phyloP scores from a whole-genome alignment of 2,797 vertebrate genomes.

The Protosalanx chinensis region DNA sequence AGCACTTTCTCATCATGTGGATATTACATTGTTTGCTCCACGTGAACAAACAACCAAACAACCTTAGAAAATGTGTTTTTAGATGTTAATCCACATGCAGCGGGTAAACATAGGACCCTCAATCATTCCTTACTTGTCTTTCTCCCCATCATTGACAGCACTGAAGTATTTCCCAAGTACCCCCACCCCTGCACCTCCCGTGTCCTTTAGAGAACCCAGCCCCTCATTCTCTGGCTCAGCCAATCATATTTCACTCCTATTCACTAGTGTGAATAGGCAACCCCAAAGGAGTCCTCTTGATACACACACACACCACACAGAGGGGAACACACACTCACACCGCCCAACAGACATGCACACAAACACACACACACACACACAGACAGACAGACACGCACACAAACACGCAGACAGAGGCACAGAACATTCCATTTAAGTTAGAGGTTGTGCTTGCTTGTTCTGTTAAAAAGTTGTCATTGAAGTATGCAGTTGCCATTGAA shows the following conservation, averaged over 20 bases:
- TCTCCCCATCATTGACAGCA: constrained; percentile 37
- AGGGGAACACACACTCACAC: neutral
- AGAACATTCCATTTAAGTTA: constrained; percentile 40
- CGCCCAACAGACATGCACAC: constrained; percentile 37
- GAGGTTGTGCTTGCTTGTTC: constrained; percentile 61
- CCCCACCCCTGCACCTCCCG: constrained; percentile 41
- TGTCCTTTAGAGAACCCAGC: constrained; percentile 65
- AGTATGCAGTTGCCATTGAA: constrained; percentile 70
- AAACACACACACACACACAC: constrained; percentile 15
- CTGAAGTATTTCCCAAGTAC: constrained; percentile 55
- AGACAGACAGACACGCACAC: neutral
- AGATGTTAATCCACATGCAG: constrained; percentile 17
- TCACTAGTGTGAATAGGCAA: constrained; percentile 64
- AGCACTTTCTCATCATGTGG: constrained; percentile 5
- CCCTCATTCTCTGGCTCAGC: constrained; percentile 58
- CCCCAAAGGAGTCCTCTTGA: constrained; percentile 50
- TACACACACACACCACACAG: neutral
- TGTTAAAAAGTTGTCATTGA: constrained; percentile 63
- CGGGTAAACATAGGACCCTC: constrained; percentile 29
- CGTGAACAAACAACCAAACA: constrained; percentile 24
- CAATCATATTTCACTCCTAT: constrained; percentile 73
- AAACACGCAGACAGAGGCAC: neutral
- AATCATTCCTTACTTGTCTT: constrained; percentile 42
- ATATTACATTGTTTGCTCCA: constrained; percentile 9
- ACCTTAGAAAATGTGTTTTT: constrained; percentile 25